Evolutionary conservation across 1,140 invertebrate genomes (phyloP).

Genomic region (Aphidius gifuensis): DNA sequence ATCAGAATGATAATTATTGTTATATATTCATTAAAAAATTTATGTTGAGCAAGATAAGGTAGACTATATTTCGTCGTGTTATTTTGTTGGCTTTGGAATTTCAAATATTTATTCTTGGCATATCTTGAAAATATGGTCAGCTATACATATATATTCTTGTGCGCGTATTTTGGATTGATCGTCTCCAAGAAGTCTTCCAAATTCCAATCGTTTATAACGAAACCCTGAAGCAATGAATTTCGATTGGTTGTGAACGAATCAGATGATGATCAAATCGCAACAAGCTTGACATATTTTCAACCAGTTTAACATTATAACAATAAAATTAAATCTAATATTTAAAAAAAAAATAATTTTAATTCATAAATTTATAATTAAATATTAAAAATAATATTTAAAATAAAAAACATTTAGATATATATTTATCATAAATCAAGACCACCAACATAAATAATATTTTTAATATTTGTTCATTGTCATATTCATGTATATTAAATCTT

Average conservation of each 20-base stretch:
- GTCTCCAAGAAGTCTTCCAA: constrained; percentile 16
- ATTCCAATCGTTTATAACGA: constrained; percentile 17
- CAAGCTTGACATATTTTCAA: constrained; percentile 1
- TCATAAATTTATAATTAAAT: background rate
- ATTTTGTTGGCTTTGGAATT: constrained; percentile 10
- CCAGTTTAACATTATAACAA: too few species aligned
- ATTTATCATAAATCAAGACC: too few species aligned
- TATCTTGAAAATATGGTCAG: constrained; percentile 2
- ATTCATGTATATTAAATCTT: too few species aligned
- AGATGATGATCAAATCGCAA: constrained; percentile 1
- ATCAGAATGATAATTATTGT: too few species aligned
- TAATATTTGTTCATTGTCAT: too few species aligned
- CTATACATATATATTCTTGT: background rate
- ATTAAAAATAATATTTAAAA: background rate
- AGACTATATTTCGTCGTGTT: background rate
- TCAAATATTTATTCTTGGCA: constrained; percentile 8
- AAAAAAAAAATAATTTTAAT: too few species aligned
- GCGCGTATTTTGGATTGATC: background rate
- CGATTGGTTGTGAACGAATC: background rate
- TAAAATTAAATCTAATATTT: too few species aligned
- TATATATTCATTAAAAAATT: too few species aligned
- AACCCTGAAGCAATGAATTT: constrained; percentile 10
- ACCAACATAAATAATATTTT: too few species aligned
- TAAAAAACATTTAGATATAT: too few species aligned
- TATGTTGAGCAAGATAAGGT: too few species aligned